Percentiles rank a stretch among this genome's conserved stretches.
Conservation (phyloP, 2,888 invertebrate species). For the Oscheius sp. region DNA sequence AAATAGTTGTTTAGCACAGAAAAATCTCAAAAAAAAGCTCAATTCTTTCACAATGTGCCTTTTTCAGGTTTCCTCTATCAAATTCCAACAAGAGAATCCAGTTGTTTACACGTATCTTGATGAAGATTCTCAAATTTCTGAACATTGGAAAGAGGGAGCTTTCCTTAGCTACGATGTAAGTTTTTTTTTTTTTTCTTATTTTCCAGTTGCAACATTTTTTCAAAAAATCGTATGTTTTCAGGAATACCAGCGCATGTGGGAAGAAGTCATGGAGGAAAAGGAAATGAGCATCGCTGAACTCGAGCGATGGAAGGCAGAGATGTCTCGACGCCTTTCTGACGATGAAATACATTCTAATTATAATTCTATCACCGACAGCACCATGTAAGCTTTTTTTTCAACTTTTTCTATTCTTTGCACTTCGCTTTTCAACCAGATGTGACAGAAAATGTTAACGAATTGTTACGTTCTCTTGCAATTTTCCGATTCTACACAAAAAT, state of each 20-base stretch:
- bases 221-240: background rate
- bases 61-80: slow-evolving; percentile 37
- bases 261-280: slow-evolving; percentile 4
- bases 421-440: background rate
- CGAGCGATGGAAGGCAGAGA: background rate
- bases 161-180: slow-evolving; percentile 35
- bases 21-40: too few species aligned
- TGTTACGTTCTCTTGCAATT: too few species aligned
- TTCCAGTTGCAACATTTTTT: background rate
- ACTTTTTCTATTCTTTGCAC: background rate
- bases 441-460: too few species aligned
- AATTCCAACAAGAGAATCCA: slow-evolving; percentile 46
- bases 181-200: background rate
- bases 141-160: slow-evolving; percentile 43
- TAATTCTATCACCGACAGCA: slow-evolving; percentile 1
- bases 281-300: slow-evolving; percentile 7
- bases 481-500: too few species aligned
- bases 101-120: slow-evolving; percentile 55
- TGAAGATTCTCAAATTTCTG: slow-evolving; percentile 40
- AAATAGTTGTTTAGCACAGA: too few species aligned
- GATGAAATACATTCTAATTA: background rate
- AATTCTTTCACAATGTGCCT: too few species aligned
- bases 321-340: background rate
- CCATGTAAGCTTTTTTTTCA: slow-evolving; percentile 13
- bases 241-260: slow-evolving; percentile 19